These are phyloP conservation scores for Holothuria leucospilota DNA, from an alignment of 53 echinoderm and acorn worm species.

Conservation along the genomic window DNA sequence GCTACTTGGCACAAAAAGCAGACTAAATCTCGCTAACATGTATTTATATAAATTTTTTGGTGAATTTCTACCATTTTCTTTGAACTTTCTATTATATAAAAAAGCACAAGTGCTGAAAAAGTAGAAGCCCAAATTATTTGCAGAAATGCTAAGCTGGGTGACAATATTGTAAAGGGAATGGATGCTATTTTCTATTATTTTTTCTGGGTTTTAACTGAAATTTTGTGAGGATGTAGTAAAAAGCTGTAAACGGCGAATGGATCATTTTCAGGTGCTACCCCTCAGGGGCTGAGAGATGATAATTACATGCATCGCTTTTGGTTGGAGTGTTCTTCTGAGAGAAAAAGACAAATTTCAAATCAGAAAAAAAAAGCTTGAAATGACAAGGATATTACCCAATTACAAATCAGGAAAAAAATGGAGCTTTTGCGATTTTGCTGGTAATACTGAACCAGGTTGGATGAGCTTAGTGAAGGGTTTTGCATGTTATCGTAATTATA, in stretches of 20 bases:
- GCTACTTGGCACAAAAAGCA: conserved; percentile 21
- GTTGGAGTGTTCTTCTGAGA: no score
- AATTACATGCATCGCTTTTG: no score
- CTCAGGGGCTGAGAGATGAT: no score
- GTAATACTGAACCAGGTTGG: no score
- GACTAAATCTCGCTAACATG: conserved; percentile 28
- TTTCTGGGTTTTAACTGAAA: conserved; percentile 15
- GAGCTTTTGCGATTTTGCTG: no score
- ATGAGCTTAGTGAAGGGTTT: no score
- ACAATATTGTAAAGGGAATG: conserved; percentile 31
- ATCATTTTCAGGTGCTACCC: no score
- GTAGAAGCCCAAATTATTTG: conserved; percentile 48
- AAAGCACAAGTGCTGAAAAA: conserved; percentile 44
- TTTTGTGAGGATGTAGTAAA: conserved; percentile 16
- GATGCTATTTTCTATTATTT: conserved; percentile 1
- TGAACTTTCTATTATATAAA: conserved; percentile 33
- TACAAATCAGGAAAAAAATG: no score
- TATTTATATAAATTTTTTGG: conserved; percentile 13
- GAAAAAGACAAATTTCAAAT: no score
- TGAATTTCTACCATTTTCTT: conserved; percentile 43
- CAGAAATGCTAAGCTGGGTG: conserved; percentile 42
- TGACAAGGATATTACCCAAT: no score
- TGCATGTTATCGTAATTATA: no score
- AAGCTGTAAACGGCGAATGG: background rate
- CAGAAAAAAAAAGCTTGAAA: no score